These are phyloP conservation scores for Drosophila fuyamai DNA, from an alignment of 1,140 invertebrate genomes.

Conservation along the genomic window DNA sequence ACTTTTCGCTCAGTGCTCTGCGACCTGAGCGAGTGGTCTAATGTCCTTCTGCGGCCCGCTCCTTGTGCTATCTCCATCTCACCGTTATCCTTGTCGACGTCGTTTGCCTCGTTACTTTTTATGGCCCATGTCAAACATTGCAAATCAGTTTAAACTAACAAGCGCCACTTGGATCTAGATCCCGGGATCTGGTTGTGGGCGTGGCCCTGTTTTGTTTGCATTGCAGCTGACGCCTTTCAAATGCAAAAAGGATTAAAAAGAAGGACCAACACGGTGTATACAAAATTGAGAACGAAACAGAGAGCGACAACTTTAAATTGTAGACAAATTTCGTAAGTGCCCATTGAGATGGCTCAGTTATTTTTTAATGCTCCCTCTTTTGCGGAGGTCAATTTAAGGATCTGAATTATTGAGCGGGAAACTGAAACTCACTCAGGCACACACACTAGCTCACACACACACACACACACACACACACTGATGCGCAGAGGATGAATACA, in stretches of 20 bases:
- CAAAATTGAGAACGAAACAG: neutral
- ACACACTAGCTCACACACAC: neutral
- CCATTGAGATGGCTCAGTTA: neutral
- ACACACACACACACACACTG: conserved; percentile 1
- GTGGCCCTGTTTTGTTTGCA: conserved; percentile 54
- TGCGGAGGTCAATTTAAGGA: conserved; percentile 27
- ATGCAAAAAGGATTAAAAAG: conserved; percentile 52
- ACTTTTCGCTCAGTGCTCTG: conserved; percentile 7
- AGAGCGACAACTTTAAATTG: conserved; percentile 13
- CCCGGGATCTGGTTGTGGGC: conserved; percentile 25
- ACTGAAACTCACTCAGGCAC: conserved; percentile 7
- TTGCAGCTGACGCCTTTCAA: conserved; percentile 52
- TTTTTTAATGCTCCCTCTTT: neutral
- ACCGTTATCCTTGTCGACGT: conserved; percentile 51
- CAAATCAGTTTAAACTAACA: conserved; percentile 83
- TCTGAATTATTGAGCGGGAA: conserved; percentile 42
- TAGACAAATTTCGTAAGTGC: conserved; percentile 10
- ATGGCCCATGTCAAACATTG: conserved; percentile 81
- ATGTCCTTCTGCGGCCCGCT: conserved; percentile 30
- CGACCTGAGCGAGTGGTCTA: conserved; percentile 49
- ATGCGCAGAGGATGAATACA: conserved; percentile 1
- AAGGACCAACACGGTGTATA: neutral
- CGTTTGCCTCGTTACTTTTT: conserved; percentile 73
- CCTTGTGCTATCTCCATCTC: conserved; percentile 50
- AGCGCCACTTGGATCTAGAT: conserved; percentile 32